Base-by-base conservation (phyloP, 2,113 vertebrate genomes). In the Festucalex cinctus region DNA sequence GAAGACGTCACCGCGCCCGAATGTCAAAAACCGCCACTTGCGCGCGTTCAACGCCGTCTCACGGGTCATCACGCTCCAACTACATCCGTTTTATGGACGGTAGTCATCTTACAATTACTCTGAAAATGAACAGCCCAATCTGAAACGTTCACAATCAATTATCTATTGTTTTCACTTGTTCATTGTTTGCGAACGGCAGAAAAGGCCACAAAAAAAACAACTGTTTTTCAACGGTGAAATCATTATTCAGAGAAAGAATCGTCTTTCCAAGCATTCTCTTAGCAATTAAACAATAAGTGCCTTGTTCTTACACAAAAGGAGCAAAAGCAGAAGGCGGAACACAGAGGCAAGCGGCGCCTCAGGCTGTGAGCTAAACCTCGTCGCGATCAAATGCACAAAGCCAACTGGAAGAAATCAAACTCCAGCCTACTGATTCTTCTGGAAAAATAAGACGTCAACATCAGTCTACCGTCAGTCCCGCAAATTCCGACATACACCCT, bases 1-100 rank as follows among this genome's bases (percentile, higher is more conserved):
- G 64, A 54, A 53, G 67, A 65, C 56, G 49, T 71, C 70, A 69
- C 56, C 72, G 62, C 58, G 69, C 41, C 66, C 61, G 63, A 67
- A 72, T 80, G 54, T 74, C 44, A 44, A 28, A n/a, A 24, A 66
- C 12, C 36, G 3, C 32, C 58, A 64, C 57, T 63, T 54, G 6
- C 19, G 26, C 2, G 57, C 20, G 32, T 32, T 59, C 6, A 35
- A 59, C 28, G 22, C 51, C 12, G 5, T 53, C 49, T 24, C 51
- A 14, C 12, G n/a, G 51, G 6, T 54, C 51, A 26, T 54, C 51
- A 26, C 22, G 12, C 51, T 54, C 51, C 51, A 1, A 14, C 22
- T 2, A 54, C 22, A 24, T 54, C 9, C 10, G 14, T 51, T 51
- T 51, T 22, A 22, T 51, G n/a, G 48, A 22, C 22, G 48, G 10